Percentiles rank a stretch among this genome's conserved stretches.
phyloP scores from a whole-genome alignment of 2,888 invertebrate species.

The Amblyjoppa proteus region DNA sequence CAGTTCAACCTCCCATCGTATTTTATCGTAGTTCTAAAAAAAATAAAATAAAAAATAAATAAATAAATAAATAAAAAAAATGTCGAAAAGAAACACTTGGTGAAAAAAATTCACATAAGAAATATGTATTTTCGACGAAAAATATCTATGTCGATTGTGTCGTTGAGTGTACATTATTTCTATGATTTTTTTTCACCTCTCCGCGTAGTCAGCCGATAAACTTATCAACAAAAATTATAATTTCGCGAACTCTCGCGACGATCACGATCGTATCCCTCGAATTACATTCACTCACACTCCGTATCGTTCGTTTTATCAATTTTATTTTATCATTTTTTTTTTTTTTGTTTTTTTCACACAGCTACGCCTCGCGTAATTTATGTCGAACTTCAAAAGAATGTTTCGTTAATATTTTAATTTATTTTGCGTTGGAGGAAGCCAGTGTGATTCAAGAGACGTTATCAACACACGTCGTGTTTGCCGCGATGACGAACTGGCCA shows the following conservation, averaged over 20 bases:
- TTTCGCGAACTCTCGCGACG: constrained; percentile 6
- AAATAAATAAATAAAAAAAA: too few species aligned
- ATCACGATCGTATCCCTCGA: neutral
- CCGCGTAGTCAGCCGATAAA: neutral
- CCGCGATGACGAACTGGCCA: constrained; percentile 83
- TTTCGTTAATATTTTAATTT: neutral
- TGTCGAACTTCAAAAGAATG: neutral
- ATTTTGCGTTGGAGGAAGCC: constrained; percentile 20
- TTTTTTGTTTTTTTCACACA: neutral
- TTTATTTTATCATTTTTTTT: neutral
- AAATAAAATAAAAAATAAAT: neutral
- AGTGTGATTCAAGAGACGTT: constrained; percentile 59
- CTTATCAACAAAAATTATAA: neutral
- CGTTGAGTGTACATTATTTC: neutral
- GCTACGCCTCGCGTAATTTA: neutral
- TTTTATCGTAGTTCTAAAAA: neutral
- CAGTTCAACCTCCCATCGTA: neutral
- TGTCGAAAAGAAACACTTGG: neutral
- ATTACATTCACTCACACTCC: constrained; percentile 34
- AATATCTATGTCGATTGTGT: neutral
- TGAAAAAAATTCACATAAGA: neutral
- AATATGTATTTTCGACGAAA: neutral
- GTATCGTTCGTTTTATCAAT: neutral
- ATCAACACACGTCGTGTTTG: constrained; percentile 78
- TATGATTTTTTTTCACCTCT: neutral